A percentile compares a stretch with the other conserved stretches of the same genome.
Evolutionary conservation across 2,113 vertebrate genomes (phyloP).

Genomic region (Brevimyrus niger): DNA sequence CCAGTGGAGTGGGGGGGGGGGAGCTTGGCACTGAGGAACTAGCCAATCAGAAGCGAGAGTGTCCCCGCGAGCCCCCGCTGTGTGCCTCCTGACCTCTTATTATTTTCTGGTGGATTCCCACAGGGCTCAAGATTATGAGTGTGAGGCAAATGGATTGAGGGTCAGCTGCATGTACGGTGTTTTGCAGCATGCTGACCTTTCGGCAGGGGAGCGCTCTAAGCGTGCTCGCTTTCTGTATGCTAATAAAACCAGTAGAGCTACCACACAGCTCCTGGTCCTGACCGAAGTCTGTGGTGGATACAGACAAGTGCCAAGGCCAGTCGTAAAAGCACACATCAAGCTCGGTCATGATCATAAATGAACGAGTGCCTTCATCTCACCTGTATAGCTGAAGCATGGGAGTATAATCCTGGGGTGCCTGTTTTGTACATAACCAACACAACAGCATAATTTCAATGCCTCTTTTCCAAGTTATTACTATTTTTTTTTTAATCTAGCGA

Average conservation of each 20-base stretch:
- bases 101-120: slow-evolving; percentile 32
- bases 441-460: not conserved
- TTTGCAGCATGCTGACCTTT: not conserved
- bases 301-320: not conserved
- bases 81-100: slow-evolving; percentile 18
- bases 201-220: not conserved
- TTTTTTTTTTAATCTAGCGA: not conserved
- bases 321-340: not conserved
- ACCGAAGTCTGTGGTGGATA: not conserved
- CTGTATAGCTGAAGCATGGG: not conserved
- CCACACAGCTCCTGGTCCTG: not conserved
- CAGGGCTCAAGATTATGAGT: slow-evolving; percentile 28
- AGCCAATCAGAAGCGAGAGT: slow-evolving; percentile 42
- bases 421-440: not conserved
- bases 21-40: slow-evolving; percentile 20
- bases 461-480: not conserved
- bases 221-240: not conserved
- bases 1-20: slow-evolving; percentile 6
- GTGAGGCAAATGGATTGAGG: slow-evolving; percentile 15
- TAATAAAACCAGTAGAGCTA: not conserved
- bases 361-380: not conserved
- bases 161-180: not conserved
- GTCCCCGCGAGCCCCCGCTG: slow-evolving; percentile 22
- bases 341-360: not conserved
- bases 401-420: not conserved